phyloP scores from a whole-genome alignment of 2,113 vertebrate genomes.

The Gymnocephalus cernua region DNA sequence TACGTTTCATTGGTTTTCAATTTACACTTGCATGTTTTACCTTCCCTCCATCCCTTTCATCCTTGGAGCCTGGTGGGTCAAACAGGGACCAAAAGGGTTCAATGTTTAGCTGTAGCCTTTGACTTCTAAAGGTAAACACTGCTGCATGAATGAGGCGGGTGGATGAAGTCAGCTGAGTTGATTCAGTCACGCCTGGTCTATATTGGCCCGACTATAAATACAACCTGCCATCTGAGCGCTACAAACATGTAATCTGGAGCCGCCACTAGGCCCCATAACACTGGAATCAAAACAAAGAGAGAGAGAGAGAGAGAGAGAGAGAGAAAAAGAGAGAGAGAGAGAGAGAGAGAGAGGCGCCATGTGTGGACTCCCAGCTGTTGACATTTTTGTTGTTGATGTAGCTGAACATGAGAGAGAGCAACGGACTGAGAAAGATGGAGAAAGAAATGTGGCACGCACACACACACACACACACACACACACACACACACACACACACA shows the following conservation, averaged over 20 bases:
- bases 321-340: constrained; percentile 49
- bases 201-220: constrained; percentile 72
- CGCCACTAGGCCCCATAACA: constrained; percentile 50
- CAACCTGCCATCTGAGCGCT: constrained; percentile 66
- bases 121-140: constrained; percentile 49
- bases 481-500: too few relatives aligned
- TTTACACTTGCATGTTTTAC: background rate
- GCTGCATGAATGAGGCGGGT: constrained; percentile 36
- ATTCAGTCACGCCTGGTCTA: constrained; percentile 63
- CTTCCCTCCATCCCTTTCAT: background rate
- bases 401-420: constrained; percentile 14
- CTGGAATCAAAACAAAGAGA: constrained; percentile 80
- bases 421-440: constrained; percentile 8
- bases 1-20: background rate
- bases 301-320: background rate
- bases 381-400: constrained; percentile 15
- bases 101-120: background rate
- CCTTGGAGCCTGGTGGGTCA: background rate
- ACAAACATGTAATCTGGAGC: constrained; percentile 72
- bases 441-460: background rate
- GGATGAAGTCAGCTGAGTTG: constrained; percentile 45
- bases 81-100: background rate
- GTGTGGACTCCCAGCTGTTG: constrained; percentile 34
- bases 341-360: background rate
- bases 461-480: too few relatives aligned